Evolutionary conservation across 2,113 vertebrate genomes (phyloP).

Genomic region (Thalassarche chlororhynchos): DNA sequence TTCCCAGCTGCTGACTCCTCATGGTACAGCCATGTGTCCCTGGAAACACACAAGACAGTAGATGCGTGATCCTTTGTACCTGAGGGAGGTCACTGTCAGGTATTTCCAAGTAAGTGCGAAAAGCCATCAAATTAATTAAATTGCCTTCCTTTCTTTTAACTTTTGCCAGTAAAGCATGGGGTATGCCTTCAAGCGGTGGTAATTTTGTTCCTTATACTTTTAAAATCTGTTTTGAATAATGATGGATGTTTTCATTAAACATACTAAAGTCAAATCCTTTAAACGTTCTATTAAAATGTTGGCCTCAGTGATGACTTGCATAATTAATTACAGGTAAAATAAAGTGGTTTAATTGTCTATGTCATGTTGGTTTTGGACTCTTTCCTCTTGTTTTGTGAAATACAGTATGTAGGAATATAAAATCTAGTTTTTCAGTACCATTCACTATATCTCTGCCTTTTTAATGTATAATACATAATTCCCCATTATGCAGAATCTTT

Average conservation of each 20-base stretch:
- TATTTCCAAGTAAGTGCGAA: not conserved
- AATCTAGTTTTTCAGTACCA: not conserved
- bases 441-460: not conserved
- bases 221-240: not conserved
- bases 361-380: not conserved
- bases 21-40: not conserved
- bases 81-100: not conserved
- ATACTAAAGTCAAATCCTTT: not conserved
- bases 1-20: not conserved
- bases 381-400: not conserved
- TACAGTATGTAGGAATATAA: not conserved
- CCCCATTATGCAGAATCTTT: not conserved
- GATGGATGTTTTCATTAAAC: not conserved
- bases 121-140: not conserved
- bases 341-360: not conserved
- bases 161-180: not conserved
- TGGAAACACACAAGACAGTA: not conserved
- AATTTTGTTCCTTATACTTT: not conserved
- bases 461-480: not conserved
- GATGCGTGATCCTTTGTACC: not conserved
- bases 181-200: not conserved
- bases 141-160: not conserved
- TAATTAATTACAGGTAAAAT: not conserved
- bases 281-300: not conserved
- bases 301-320: not conserved